Conservation (phyloP, 2,113 vertebrate genomes). For the Callospermophilus lateralis region DNA sequence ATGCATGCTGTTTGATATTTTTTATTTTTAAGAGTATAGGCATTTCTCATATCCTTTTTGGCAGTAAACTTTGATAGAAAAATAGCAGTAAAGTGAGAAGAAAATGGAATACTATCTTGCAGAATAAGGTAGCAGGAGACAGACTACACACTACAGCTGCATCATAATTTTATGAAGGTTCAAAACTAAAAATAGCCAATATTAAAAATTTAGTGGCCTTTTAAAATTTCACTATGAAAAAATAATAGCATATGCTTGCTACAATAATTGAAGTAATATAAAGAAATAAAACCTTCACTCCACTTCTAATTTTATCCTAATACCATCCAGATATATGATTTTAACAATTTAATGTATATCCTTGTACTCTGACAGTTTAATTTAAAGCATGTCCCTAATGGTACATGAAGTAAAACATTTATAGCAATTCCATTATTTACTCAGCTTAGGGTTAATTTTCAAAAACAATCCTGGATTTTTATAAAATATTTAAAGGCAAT, state of each 20-base stretch:
- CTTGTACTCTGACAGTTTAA: slow-evolving; percentile 27
- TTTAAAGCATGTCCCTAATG: slow-evolving; percentile 15
- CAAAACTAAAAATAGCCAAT: slow-evolving; percentile 37
- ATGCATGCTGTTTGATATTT: not conserved
- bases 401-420: slow-evolving; percentile 30
- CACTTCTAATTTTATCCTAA: not conserved
- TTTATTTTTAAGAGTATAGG: not conserved
- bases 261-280: not conserved
- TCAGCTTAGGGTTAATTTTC: slow-evolving; percentile 47
- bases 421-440: slow-evolving; percentile 41
- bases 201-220: slow-evolving; percentile 11
- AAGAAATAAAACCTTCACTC: not conserved
- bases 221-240: slow-evolving; percentile 40
- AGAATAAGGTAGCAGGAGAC: not conserved
- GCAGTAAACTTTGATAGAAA: slow-evolving; percentile 31
- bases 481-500: slow-evolving; percentile 27
- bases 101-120: not conserved
- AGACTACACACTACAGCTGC: not conserved
- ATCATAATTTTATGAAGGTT: not conserved
- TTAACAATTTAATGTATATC: not conserved
- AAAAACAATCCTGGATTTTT: slow-evolving; percentile 34
- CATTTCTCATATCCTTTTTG: slow-evolving; percentile 15
- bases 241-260: not conserved
- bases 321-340: not conserved
- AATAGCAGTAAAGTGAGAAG: not conserved